A percentile compares a stretch with the other conserved stretches of the same genome.
Evolutionary conservation across 2,113 vertebrate species (phyloP).

Genomic region (Circaetus gallicus): DNA sequence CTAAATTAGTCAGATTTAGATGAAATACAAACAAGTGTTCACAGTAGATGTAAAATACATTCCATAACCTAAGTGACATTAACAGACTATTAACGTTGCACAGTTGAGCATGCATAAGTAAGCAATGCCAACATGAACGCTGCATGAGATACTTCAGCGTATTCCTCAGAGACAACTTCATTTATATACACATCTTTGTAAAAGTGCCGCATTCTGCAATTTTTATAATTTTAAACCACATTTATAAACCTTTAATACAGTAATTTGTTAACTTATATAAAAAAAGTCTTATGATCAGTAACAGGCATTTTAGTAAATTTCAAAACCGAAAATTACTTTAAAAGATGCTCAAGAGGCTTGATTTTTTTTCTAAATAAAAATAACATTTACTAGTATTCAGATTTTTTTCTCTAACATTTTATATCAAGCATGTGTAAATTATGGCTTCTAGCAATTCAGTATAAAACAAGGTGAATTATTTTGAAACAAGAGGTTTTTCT

Average conservation of each 20-base stretch:
- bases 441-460: background rate
- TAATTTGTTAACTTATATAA: background rate
- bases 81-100: background rate
- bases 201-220: background rate
- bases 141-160: background rate
- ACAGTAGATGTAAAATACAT: conserved; percentile 8
- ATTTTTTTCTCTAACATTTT: background rate
- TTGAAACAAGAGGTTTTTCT: background rate
- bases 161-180: background rate
- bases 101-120: background rate
- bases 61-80: conserved; percentile 6
- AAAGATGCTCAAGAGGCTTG: background rate
- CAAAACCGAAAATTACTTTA: background rate
- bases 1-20: conserved; percentile 59
- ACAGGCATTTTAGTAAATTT: background rate
- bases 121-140: background rate
- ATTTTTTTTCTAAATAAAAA: background rate
- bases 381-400: background rate
- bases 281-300: background rate
- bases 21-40: conserved; percentile 44
- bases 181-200: background rate
- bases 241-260: background rate
- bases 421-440: background rate
- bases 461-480: background rate
- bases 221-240: background rate